Evolutionary conservation across 2,797 vertebrate genomes (phyloP), one percentile per base, ranked within the genome.

Genomic region (Intellagama lesueurii): DNA sequence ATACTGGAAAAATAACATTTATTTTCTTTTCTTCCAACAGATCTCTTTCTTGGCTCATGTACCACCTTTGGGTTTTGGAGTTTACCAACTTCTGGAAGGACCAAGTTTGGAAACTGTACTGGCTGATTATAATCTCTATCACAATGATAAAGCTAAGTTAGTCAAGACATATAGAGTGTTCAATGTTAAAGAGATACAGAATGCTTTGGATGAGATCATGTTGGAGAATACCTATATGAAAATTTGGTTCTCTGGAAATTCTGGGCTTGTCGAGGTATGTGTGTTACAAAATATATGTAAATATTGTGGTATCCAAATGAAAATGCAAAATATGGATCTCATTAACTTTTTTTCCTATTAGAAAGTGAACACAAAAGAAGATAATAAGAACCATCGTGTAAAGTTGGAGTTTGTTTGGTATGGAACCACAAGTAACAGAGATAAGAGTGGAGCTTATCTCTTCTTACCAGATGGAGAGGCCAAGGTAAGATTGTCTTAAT

Each of bases 401-500:
- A 97, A 97, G 86, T 94, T 99, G 73, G 97, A 98, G 3, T 98
- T 99, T 92, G 93, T 96, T 47, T 99, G 98, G 98, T 99, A 99
- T 28, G 98, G 98, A 89, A 99, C 98, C 49, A 96, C 97, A 73
- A 96, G 83, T 76, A 98, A 96, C 78, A 95, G 92, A 88, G 98
- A 99, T 94, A 99, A 98, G 96, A 99, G 99, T 12, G 99, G 99
- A 32, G 99, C 99, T 78, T 99, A 99, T 94, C 97, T 99, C 86
- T 99, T 99, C 93, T 90, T 99, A 75, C 98, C 99, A 0, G 98
- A 98, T 88, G 98, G 98, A 64, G 97, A 97, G 1, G 97, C 97
- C 83, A 98, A 98, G 97, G 98, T 99, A 96, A 95, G 60, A 64
- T 64, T 22, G 5, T 22, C 60, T 64, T 64, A 19, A 64, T 64